These are phyloP conservation scores for Drosophila pegasa DNA, from an alignment of 2,888 invertebrate species.

Conservation along the genomic window DNA sequence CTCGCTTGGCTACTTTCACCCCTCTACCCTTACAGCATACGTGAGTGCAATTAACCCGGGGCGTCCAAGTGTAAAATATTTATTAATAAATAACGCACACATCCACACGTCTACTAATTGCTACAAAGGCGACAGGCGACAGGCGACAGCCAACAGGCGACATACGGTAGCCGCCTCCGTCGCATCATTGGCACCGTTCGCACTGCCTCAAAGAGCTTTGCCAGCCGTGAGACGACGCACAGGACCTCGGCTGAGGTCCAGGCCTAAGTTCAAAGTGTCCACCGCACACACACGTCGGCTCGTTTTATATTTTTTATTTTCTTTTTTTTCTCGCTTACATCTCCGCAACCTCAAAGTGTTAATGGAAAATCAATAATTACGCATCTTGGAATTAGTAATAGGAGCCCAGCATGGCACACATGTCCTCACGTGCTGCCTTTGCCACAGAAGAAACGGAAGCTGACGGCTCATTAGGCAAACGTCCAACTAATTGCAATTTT, in stretches of 20 bases:
- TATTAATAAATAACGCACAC: constrained; percentile 80
- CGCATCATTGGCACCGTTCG: constrained; percentile 27
- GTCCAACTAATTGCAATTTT: constrained; percentile 28
- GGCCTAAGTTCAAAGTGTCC: constrained; percentile 75
- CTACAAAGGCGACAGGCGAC: constrained; percentile 62
- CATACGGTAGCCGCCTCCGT: constrained; percentile 33
- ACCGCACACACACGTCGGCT: constrained; percentile 43
- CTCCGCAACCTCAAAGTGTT: constrained; percentile 65
- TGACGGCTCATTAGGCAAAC: constrained; percentile 21
- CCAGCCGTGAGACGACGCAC: constrained; percentile 62
- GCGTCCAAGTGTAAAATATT: constrained; percentile 82
- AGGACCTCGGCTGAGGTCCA: constrained; percentile 50
- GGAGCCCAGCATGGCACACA: constrained; percentile 34
- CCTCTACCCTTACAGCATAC: constrained; percentile 5
- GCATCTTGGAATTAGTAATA: constrained; percentile 82
- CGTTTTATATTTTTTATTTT: constrained; percentile 24
- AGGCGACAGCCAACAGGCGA: constrained; percentile 46
- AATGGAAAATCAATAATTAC: constrained; percentile 82
- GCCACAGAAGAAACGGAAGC: constrained; percentile 7
- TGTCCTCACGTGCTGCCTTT: constrained; percentile 18
- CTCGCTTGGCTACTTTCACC: constrained; percentile 27
- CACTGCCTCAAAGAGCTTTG: constrained; percentile 65
- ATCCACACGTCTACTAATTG: constrained; percentile 66
- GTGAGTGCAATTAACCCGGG: constrained; percentile 68
- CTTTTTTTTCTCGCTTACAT: constrained; percentile 30